Conservation (phyloP, 64 coral and sea anemone species). For the Montipora sp. region DNA sequence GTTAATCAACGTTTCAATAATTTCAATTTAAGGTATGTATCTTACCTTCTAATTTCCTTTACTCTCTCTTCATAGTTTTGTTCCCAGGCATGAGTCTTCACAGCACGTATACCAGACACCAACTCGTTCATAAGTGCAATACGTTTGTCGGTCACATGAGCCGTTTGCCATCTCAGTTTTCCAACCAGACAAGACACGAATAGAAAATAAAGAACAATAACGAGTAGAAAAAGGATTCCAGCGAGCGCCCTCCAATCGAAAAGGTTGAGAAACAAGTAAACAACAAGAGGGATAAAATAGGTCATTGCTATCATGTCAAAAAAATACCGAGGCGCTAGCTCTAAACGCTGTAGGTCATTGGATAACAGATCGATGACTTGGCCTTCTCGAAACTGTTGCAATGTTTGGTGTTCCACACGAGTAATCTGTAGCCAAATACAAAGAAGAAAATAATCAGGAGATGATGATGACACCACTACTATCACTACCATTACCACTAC, state of each 20-base stretch:
- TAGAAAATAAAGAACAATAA: not conserved
- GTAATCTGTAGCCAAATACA: not conserved
- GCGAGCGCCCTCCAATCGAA: not conserved
- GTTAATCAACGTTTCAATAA: no score
- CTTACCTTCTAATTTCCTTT: not conserved
- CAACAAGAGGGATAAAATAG: not conserved
- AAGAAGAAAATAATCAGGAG: not conserved
- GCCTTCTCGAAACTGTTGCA: not conserved
- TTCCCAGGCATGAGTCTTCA: slow-evolving; percentile 16
- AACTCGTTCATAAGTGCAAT: not conserved
- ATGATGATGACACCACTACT: no score
- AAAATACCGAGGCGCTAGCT: not conserved
- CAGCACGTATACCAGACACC: not conserved
- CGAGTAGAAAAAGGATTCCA: not conserved
- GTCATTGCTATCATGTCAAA: not conserved
- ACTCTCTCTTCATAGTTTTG: not conserved
- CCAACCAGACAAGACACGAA: not conserved
- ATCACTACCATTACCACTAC: no score
- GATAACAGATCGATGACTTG: slow-evolving; percentile 1
- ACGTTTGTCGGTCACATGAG: not conserved
- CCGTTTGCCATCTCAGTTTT: not conserved
- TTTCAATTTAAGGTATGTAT: not conserved
- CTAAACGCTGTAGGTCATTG: not conserved
- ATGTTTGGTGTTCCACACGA: not conserved
- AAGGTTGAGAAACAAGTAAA: not conserved